These are phyloP conservation scores for Motacilla alba DNA, from an alignment of 2,113 vertebrate genomes.

Conservation along the genomic window DNA sequence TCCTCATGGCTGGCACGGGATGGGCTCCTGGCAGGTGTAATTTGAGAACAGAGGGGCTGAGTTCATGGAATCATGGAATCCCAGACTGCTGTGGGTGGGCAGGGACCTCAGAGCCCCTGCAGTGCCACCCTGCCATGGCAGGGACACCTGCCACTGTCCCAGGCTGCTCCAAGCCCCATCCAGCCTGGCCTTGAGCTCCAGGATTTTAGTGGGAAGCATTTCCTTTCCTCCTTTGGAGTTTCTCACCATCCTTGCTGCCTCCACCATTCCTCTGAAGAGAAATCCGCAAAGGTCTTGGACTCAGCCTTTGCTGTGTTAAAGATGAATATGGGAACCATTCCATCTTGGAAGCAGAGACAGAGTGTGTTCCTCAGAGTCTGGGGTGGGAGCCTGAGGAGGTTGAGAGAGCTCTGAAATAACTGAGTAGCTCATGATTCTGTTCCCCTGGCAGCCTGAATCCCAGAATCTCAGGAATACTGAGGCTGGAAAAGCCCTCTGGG, in stretches of 20 bases:
- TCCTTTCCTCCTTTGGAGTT: neutral
- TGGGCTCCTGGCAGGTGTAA: accelerated
- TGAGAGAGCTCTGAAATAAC: neutral
- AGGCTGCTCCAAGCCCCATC: no score
- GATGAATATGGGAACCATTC: neutral
- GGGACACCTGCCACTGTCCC: no score
- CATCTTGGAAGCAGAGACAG: neutral
- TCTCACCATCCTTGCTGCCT: neutral
- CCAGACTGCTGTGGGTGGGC: no score
- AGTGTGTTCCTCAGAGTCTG: neutral
- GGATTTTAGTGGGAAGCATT: neutral
- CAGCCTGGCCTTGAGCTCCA: neutral
- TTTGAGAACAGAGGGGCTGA: neutral
- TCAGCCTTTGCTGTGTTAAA: neutral
- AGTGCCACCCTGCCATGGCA: no score
- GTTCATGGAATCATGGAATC: neutral
- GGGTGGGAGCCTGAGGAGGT: neutral
- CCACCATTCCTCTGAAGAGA: neutral
- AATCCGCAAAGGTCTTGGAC: neutral
- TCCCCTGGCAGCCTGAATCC: neutral
- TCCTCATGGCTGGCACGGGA: neutral
- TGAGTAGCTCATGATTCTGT: neutral
- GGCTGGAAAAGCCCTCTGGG: neutral
- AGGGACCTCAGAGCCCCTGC: no score
- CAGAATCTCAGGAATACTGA: neutral